Base-by-base conservation (phyloP, 2,888 invertebrate species). In the Leucania comma region DNA sequence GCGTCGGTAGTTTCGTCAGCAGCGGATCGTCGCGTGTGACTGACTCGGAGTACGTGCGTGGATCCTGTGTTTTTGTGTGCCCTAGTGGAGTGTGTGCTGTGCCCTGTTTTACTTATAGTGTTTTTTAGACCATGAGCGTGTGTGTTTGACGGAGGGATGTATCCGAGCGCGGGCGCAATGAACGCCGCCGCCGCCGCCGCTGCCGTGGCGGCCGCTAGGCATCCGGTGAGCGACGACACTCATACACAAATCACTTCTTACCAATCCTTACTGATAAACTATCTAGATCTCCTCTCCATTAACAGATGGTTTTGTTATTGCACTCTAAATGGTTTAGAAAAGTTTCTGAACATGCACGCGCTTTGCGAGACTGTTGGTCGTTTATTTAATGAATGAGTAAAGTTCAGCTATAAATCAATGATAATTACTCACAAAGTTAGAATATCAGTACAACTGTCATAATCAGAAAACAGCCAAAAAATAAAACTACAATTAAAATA, bases 161-260 rank as follows among this genome's bases (percentile, higher is more conserved):
- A 98, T 97, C 98, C 98, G 84, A 97, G 97, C 96, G 97, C 98
- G 96, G 98, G 98, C 96, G 96, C 96, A 80, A 98, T 98, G 97
- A 98, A 98, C 96, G 98, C 98, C 94, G 98, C 98, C 95, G 98
- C 98, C 93, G 98, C 97, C 92, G 98, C 98, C 91, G 98, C 98
- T 92, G 98, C 97, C 90, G 98, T 97, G 93, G 98, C 97, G 95
- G 98, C 98, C 95, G 98, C 98, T 83, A 97, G 98, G 96, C 98
- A 98, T 97, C 98, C 98, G 97, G 98, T 98, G 96, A 97, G 97
- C 79, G 81, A 85, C 85, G 84, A 86, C 79, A 84, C 82, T 82
- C 78, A 24, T 26, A 60, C 71, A 73, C 69, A 74, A 64, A 67
- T 72, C 63, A 79, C 53, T 38, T 14, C 14, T 38, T 14, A 42